phyloP scores from a whole-genome alignment of 2,113 vertebrate species.

The Silurus glanis region DNA sequence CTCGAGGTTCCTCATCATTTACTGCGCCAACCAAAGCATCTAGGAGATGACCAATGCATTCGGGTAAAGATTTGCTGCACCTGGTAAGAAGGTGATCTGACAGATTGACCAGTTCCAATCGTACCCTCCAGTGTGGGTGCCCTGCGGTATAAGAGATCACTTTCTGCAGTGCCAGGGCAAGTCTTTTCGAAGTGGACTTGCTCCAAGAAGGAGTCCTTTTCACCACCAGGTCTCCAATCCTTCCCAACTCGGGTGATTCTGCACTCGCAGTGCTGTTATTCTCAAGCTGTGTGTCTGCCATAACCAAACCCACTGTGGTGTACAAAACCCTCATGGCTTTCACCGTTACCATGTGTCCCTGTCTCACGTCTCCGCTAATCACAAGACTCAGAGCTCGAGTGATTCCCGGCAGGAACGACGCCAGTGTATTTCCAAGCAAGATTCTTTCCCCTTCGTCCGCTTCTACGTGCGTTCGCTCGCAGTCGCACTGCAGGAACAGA shows the following conservation, averaged over 20 bases:
- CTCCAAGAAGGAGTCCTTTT: slow-evolving; percentile 80
- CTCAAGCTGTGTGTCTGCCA: slow-evolving; percentile 83
- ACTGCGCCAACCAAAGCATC: slow-evolving; percentile 84
- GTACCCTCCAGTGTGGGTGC: slow-evolving; percentile 91
- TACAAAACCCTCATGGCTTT: slow-evolving; percentile 82
- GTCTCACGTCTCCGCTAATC: slow-evolving; percentile 83
- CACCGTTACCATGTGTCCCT: slow-evolving; percentile 79
- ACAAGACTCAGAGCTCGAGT: slow-evolving; percentile 76
- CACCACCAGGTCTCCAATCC: slow-evolving; percentile 76
- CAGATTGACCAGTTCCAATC: slow-evolving; percentile 79
- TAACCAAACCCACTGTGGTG: slow-evolving; percentile 72
- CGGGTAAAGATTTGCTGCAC: slow-evolving; percentile 77
- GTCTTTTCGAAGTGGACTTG: slow-evolving; percentile 75
- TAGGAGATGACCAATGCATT: slow-evolving; percentile 76
- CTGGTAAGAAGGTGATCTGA: slow-evolving; percentile 73
- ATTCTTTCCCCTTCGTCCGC: slow-evolving; percentile 60
- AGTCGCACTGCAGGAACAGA: slow-evolving; percentile 82
- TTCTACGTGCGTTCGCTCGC: slow-evolving; percentile 66
- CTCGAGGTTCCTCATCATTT: slow-evolving; percentile 79
- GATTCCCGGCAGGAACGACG: slow-evolving; percentile 91
- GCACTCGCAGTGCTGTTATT: slow-evolving; percentile 48
- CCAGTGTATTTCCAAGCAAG: slow-evolving; percentile 77
- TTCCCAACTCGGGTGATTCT: slow-evolving; percentile 58
- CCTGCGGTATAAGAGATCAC: slow-evolving; percentile 76
- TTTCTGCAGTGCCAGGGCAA: slow-evolving; percentile 78